A percentile compares a stretch with the other conserved stretches of the same genome.
Conservation (phyloP, 2,113 vertebrate species). For the Platichthys flesus region DNA sequence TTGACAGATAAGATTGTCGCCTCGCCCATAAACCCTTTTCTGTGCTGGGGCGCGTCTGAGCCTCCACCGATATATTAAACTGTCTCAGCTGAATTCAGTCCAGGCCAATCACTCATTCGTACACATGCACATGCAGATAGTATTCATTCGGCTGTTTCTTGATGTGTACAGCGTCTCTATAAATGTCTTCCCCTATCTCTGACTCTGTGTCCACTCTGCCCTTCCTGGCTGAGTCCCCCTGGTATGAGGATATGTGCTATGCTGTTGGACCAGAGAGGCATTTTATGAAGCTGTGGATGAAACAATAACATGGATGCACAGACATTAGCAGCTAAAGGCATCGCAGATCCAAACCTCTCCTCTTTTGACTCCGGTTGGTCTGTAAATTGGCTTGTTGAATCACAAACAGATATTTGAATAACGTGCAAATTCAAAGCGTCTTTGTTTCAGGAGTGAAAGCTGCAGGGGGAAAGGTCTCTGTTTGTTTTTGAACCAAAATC, state of each 20-base stretch:
- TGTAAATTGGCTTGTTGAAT: neutral
- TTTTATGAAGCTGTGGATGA: conserved; percentile 20
- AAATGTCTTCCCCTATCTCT: conserved; percentile 40
- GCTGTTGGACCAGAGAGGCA: conserved; percentile 9
- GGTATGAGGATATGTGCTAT: conserved; percentile 43
- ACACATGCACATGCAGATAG: conserved; percentile 33
- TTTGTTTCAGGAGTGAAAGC: neutral
- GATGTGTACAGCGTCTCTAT: conserved; percentile 13
- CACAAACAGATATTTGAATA: neutral
- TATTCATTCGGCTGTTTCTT: conserved; percentile 46
- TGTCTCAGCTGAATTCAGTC: conserved; percentile 47
- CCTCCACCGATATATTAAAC: conserved; percentile 58
- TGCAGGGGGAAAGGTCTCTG: neutral
- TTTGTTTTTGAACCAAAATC: conserved; percentile 25
- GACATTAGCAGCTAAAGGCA: neutral
- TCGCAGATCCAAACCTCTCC: neutral
- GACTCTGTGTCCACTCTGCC: neutral
- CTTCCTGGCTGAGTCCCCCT: neutral
- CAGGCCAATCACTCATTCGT: conserved; percentile 34
- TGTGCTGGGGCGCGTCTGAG: conserved; percentile 46
- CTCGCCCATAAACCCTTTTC: conserved; percentile 50
- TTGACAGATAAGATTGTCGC: conserved; percentile 61
- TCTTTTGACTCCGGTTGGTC: neutral
- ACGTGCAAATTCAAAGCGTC: neutral
- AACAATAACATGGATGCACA: conserved; percentile 4